Percentiles rank a stretch among this genome's conserved stretches.
phyloP scores from a whole-genome alignment of 2,888 invertebrate species.

The Hyposoter didymator region DNA sequence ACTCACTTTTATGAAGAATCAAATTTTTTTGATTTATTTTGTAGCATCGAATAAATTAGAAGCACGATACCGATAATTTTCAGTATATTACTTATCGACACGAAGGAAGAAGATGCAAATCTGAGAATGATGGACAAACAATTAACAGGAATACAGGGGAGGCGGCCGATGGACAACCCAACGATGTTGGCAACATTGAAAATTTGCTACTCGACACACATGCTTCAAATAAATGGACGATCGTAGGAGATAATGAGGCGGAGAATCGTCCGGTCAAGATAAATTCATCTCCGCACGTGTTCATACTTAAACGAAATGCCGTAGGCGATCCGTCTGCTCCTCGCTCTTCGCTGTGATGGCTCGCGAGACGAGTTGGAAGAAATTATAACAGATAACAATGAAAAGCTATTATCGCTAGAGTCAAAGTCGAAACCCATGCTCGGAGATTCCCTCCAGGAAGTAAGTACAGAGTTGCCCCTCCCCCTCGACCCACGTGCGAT shows the following conservation, averaged over 20 bases:
- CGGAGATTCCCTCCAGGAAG: conserved; percentile 20
- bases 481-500: conserved; percentile 39
- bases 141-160: background rate
- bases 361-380: conserved; percentile 55
- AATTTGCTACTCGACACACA: conserved; percentile 1
- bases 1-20: background rate
- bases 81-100: background rate
- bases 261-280: conserved; percentile 12
- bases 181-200: conserved; percentile 3
- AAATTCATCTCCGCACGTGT: conserved; percentile 20
- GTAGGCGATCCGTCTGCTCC: conserved; percentile 34
- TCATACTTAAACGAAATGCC: conserved; percentile 12
- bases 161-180: conserved; percentile 2
- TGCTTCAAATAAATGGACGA: conserved; percentile 30
- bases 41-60: conserved; percentile 4
- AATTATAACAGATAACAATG: conserved; percentile 66
- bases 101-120: too few relatives aligned
- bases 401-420: conserved; percentile 61
- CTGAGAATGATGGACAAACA: background rate
- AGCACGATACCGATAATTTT: background rate
- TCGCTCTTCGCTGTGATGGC: background rate
- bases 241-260: conserved; percentile 46
- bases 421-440: conserved; percentile 53
- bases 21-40: background rate
- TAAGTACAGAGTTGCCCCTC: background rate